Evolutionary conservation across 2,113 vertebrate genomes (phyloP).

Genomic region (human (Homo sapiens)): DNA sequence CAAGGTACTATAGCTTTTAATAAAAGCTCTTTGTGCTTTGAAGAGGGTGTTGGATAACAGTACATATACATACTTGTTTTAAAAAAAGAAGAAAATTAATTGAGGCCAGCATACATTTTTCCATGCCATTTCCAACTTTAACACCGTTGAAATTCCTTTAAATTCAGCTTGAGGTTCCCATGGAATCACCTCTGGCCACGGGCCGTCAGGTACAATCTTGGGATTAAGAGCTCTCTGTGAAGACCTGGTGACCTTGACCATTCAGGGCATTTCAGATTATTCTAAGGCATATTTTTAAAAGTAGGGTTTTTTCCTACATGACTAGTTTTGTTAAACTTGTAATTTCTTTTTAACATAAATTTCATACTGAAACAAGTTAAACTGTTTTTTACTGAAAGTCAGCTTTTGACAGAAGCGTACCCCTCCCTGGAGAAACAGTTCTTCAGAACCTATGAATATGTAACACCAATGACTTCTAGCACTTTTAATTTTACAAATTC

Average conservation of each 20-base stretch:
- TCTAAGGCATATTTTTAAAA: background rate
- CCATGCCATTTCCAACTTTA: background rate
- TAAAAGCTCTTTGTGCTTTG: background rate
- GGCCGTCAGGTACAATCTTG: accelerated
- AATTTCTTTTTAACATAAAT: background rate
- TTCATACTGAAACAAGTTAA: background rate
- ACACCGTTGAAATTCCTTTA: background rate
- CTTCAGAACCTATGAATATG: background rate
- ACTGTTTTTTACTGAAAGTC: background rate
- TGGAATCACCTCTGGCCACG: background rate
- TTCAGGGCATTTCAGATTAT: background rate
- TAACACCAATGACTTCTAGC: background rate
- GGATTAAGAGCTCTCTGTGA: background rate
- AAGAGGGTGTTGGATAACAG: background rate
- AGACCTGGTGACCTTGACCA: background rate
- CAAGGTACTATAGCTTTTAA: background rate
- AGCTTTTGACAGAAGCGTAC: background rate
- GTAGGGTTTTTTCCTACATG: background rate
- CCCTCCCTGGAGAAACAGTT: background rate
- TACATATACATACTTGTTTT: background rate
- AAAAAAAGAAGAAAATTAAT: background rate
- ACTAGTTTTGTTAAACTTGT: background rate
- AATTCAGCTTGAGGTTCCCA: background rate
- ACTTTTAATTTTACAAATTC: background rate
- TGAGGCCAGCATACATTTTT: background rate